These are phyloP conservation scores for Choreutis nemorana DNA, from an alignment of 2,888 invertebrate genomes.

Conservation along the genomic window DNA sequence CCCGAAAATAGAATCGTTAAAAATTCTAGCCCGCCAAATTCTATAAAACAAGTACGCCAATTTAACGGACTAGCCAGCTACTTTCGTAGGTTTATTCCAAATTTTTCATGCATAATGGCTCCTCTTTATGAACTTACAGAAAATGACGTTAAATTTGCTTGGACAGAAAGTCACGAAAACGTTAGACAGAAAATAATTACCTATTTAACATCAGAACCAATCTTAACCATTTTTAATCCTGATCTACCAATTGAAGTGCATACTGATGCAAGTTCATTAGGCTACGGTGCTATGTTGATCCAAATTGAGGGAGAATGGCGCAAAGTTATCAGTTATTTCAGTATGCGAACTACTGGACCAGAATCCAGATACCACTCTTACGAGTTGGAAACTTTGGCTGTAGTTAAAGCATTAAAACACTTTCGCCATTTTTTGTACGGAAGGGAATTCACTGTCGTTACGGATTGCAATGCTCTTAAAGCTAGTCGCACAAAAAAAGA, in stretches of 20 bases:
- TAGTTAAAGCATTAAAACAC: too few relatives aligned
- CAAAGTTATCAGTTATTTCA: conserved; percentile 5
- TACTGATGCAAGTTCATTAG: conserved; percentile 11
- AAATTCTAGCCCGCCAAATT: conserved; percentile 6
- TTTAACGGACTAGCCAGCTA: conserved; percentile 14
- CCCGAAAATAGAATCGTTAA: conserved; percentile 5
- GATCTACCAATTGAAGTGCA: conserved; percentile 8
- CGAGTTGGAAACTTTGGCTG: too few relatives aligned
- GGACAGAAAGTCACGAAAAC: conserved; percentile 7
- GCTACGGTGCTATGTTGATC: conserved; percentile 8
- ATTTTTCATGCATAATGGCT: conserved; percentile 6
- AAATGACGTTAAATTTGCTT: conserved; percentile 6
- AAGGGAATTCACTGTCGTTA: conserved; percentile 7
- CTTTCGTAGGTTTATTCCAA: conserved; percentile 12
- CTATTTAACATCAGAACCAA: conserved; percentile 7
- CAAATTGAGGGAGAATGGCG: conserved; percentile 2
- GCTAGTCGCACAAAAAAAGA: conserved; percentile 9
- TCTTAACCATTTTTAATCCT: conserved; percentile 9
- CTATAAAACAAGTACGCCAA: conserved; percentile 12
- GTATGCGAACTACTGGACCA: conserved; percentile 5
- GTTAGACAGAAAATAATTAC: conserved; percentile 6
- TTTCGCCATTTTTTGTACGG: too few relatives aligned
- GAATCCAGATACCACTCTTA: conserved; percentile 8
- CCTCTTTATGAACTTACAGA: conserved; percentile 9
- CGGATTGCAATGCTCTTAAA: conserved; percentile 11